Base-by-base conservation (phyloP, 2,797 vertebrate species). In the Aulostomus chinensis region DNA sequence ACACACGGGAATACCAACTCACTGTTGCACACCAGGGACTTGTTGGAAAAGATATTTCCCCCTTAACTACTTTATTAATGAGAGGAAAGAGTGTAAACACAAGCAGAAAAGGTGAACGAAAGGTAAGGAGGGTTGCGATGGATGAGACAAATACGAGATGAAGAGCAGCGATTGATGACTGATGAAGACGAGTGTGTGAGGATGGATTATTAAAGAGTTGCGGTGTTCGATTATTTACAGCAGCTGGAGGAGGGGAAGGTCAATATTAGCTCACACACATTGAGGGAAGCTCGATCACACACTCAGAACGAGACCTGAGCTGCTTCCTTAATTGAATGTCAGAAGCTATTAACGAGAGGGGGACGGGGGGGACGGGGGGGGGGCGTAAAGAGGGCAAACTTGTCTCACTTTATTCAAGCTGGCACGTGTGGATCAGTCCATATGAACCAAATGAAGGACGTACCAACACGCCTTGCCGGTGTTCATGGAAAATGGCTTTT, bases 181-280 rank as follows among this genome's bases (percentile, higher is more conserved):
- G 22, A 8, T 8, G 22, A 8, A 24, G 16, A 7, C 13, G n/a
- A 5, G 8, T 41, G 13, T 14, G 22, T 25, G 11, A 25, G 37
- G 7, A 9, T 24, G 52, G 58, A 46, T 85, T 76, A 80, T 84
- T 82, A 60, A 86, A 69, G 14, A 64, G 58, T 28, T 9, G 2
- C 2, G 40, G 50, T 70, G 60, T 81, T 85, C 37, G 78, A 76
- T 81, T 81, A 83, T 85, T 85, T 81, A 85, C 78, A 66, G 5
- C 73, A 65, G 42, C 75, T 75, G 63, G 38, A 58, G 50, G 48
- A 45, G 52, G 20, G 40, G 13, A 3, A 4, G 41, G 41, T 33
- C 5, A 20, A 50, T 63, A 31, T 28, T 39, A 31, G 7, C 40
- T 47, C 38, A 15, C 16, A 32, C 49, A 49, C 48, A 10, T n/a